Evolutionary conservation across 2,113 vertebrate species (phyloP), one percentile per base, ranked within the genome.

Genomic region (Lepisosteus oculatus): DNA sequence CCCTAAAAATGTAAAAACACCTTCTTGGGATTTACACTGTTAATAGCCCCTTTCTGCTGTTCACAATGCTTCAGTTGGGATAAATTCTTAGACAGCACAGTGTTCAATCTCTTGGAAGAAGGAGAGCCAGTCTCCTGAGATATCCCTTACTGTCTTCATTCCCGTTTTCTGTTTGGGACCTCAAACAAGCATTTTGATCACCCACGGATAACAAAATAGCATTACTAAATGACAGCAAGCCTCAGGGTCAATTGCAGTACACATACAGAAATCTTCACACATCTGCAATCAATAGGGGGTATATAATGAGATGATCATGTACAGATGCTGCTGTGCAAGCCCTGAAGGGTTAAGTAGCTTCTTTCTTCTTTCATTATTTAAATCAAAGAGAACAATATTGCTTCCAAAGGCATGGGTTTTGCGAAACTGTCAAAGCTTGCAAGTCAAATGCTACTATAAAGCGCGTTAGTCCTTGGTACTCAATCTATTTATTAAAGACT

Each of bases 161-260:
- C 43, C 43, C 1, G 13, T 6, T 7, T 56, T 41, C 43, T 55
- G 64, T 11, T 51, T 43, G 66, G 5, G 6, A 15, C 9, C 57
- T 29, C 56, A 59, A 68, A 54, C 14, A 43, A 56, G 59, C 67
- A 55, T 14, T 14, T 29, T 61, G 14, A 55, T 72, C 43, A 44
- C 56, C 29, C 6, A 54, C 3, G 8, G 54, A 54, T 42, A 42
- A 45, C 17, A 64, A 71, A 51, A 15, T 17, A 61, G 29, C 69
- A 57, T 56, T 17, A 59, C 51, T 11, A 47, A 61, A 69, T 69
- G 47, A 51, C 51, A 55, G 41, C 41, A 11, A 17, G 47, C 67
- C 67, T 43, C 13, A 29, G 43, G 72, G 72, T 74, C 55, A 74
- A 74, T 65, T 61, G 11, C 51, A 54, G 29, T 41, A 15, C 47